Base-by-base conservation (phyloP, 2,888 invertebrate species). In the Dynastes hyllus region DNA sequence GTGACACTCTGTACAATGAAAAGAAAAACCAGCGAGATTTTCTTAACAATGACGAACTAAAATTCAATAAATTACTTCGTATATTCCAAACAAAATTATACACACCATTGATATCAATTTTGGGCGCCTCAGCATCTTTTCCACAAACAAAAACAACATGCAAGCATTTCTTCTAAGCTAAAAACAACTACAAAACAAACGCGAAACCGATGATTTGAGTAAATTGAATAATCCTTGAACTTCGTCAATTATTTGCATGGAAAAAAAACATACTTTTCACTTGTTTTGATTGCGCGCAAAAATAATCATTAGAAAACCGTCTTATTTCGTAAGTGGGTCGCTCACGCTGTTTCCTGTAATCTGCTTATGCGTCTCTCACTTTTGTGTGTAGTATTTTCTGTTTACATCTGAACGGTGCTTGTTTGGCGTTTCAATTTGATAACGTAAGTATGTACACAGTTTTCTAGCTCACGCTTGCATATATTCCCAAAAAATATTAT, bases 201-300 rank as follows among this genome's bases (percentile, higher is more conserved):
- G 1, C 8, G 45, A 45, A 45, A 45, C 8, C 45, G 45, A 45
- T 45, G 8, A 45, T 45, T 45, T 45, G 45, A 45, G 45, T 16
- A 37, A 37, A 37, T 37, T 37, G 32, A 37, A 4, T 58, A 61
- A 73, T 58, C 73, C 73, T 73, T 73, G 73, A 75, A 75, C 73
- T 75, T 75, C 58, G 55, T 4, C 45, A 63, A 63, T 40, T 73
- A 75, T 8, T 45, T 75, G n/a, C 45, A 8, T 2, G 32, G 13
- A 75, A 75, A 75, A 27, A 16, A 58, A 3, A 22, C 22, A 22
- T 58, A 22, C 22, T 16, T 22, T 37, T 2, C 37, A 22, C 45
- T 75, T 71, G 37, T 71, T 69, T 69, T 27, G 69, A 69, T 69
- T 69, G 29, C 11, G 29, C 51, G 69, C 50, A 69, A 69, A 27